Evolutionary conservation across 2,888 invertebrate genomes (phyloP).

Genomic region (Tetheella fluctuosa): DNA sequence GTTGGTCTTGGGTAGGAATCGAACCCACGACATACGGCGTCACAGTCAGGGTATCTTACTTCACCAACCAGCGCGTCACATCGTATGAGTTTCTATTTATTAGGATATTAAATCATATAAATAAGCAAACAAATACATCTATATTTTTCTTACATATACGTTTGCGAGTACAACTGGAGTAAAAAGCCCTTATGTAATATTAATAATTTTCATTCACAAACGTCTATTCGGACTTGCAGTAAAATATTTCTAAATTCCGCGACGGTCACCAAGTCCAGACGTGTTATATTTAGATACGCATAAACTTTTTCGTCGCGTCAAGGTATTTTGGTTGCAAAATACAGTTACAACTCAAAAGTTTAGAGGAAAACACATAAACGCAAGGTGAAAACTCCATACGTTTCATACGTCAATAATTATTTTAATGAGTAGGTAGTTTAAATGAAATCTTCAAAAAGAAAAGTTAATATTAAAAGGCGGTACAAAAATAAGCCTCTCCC

Average conservation of each 20-base stretch:
- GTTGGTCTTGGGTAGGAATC: no score
- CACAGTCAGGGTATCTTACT: no score
- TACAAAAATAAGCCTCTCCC: not conserved
- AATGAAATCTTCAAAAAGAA: constrained; percentile 4
- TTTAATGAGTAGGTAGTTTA: not conserved
- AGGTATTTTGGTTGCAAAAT: constrained; percentile 71
- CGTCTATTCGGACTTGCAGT: constrained; percentile 50
- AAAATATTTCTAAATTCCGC: constrained; percentile 43
- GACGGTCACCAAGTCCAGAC: constrained; percentile 56
- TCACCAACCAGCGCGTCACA: no score
- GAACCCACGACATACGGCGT: no score
- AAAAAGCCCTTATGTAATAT: constrained; percentile 43
- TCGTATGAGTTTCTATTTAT: no score
- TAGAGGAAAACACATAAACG: constrained; percentile 13
- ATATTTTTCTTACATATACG: constrained; percentile 19
- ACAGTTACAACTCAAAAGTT: constrained; percentile 37
- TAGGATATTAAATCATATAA: no score
- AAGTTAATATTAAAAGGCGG: not conserved
- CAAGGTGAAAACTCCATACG: constrained; percentile 17
- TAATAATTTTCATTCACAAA: constrained; percentile 60
- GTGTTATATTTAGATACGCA: constrained; percentile 59
- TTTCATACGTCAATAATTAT: constrained; percentile 1
- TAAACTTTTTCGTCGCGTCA: constrained; percentile 59
- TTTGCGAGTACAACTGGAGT: not conserved
- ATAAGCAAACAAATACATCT: constrained; percentile 23